Conservation (phyloP, 2,888 invertebrate species). For the Balanococcus diminutus region DNA sequence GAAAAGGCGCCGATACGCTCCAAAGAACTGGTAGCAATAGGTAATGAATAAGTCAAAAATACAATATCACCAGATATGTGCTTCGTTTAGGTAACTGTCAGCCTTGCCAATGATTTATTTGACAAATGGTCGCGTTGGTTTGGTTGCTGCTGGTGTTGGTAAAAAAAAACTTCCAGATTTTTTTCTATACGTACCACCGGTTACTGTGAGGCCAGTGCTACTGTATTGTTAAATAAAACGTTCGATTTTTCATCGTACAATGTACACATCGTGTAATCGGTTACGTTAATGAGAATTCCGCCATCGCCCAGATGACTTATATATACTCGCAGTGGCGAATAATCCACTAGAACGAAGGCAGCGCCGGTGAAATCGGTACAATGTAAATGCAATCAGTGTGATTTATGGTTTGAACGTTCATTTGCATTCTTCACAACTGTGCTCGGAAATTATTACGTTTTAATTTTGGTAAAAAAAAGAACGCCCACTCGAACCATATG, state of each 20-base stretch:
- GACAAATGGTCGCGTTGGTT: constrained; percentile 7
- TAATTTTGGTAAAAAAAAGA: too few species aligned
- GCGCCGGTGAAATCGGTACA: not conserved
- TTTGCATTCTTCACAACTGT: not conserved
- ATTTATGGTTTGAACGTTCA: not conserved
- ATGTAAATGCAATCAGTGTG: constrained; percentile 18
- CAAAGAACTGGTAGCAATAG: constrained; percentile 31
- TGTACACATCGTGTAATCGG: not conserved
- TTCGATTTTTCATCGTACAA: constrained; percentile 2
- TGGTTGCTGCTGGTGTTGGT: not conserved
- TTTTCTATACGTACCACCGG: not conserved
- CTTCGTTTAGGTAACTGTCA: not conserved
- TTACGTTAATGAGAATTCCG: constrained; percentile 11
- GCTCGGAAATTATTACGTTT: constrained; percentile 12
- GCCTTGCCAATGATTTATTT: not conserved
- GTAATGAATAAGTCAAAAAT: constrained; percentile 16
- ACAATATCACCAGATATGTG: not conserved
- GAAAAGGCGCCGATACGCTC: constrained; percentile 36
- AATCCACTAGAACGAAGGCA: not conserved
- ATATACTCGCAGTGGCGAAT: not conserved
- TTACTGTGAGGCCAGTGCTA: not conserved
- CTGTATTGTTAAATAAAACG: not conserved
- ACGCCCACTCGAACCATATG: not conserved
- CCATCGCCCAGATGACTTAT: not conserved
- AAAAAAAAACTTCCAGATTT: not conserved